Evolutionary conservation across 1,140 invertebrate genomes (phyloP), one percentile per base, ranked within the genome.

Genomic region (Triops cancriformis): DNA sequence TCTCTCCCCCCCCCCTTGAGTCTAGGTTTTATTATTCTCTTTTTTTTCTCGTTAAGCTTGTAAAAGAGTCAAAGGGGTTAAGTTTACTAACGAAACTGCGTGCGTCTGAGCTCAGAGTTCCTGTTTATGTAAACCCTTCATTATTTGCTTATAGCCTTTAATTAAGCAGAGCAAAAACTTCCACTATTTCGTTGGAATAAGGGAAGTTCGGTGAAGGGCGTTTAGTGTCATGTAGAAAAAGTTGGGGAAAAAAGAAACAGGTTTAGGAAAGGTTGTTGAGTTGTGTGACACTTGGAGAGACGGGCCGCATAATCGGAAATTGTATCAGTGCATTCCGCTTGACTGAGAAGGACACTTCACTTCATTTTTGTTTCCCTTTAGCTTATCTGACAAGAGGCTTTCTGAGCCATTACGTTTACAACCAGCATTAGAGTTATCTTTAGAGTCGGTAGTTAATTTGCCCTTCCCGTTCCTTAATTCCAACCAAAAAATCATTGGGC

Each of bases 361-460:
- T 64, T 23, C 6, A 64, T 64, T 23, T 64, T 64, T 18, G 14
- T 64, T 64, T 64, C n/a, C 51, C 14, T 6, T 64, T 23, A 23
- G 51, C 51, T 64, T 64, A 64, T 64, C 51, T 64, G n/a, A 64
- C 51, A 64, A 64, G 51, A 64, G 31, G 51, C 51, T 64, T 64
- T 64, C 51, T 23, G 18, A 64, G 2, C 51, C 51, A 64, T n/a
- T 64, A 64, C n/a, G 18, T 18, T 64, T 64, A 64, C 51, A 64
- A 64, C 18, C 14, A 64, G 51, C 51, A 23, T 64, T 64, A 64
- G 51, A 64, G 14, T 64, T 23, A 64, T 64, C 51, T 64, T 64
- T 64, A 23, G 51, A 23, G 23, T 6, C 14, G 0, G 51, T 64
- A 14, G 51, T 64, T 64, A 23, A 64, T 64, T 64, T 23, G 23